phyloP scores from a whole-genome alignment of 2,113 vertebrate genomes.

The Thamnophis sirtalis region DNA sequence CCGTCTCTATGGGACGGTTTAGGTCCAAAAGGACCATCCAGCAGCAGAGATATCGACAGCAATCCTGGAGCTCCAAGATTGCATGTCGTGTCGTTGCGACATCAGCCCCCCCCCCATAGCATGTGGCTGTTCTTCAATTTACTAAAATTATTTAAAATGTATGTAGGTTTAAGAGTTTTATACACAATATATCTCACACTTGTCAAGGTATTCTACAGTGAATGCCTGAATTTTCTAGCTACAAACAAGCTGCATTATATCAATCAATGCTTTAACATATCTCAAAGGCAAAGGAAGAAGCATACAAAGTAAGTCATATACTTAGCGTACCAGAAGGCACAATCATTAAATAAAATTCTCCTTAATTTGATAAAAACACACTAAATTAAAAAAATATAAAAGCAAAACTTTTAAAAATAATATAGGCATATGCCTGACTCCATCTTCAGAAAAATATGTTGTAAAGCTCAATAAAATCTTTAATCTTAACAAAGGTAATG shows the following conservation, averaged over 20 bases:
- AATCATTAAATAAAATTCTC: slow-evolving; percentile 26
- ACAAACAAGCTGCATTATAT: slow-evolving; percentile 14
- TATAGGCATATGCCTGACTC: slow-evolving; percentile 8
- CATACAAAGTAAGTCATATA: slow-evolving; percentile 28
- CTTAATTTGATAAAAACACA: slow-evolving; percentile 15
- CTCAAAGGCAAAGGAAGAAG: neutral
- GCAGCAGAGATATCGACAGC: too few species aligned
- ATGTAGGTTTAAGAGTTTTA: neutral
- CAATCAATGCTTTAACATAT: slow-evolving; percentile 6
- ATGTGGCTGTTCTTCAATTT: neutral
- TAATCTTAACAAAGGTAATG: neutral
- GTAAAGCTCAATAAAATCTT: neutral
- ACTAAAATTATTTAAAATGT: neutral
- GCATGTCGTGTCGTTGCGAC: too few species aligned
- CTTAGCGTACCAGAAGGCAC: neutral
- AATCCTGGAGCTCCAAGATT: too few species aligned
- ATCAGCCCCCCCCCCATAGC: too few species aligned
- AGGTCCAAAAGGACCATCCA: too few species aligned
- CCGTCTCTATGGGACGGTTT: too few species aligned
- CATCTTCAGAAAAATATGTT: neutral
- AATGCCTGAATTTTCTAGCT: neutral
- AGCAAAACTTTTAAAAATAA: slow-evolving; percentile 2
- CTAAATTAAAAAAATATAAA: slow-evolving; percentile 17
- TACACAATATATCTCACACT: neutral
- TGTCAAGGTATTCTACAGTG: neutral